Percentiles rank a stretch among this genome's conserved stretches.
These are phyloP conservation scores for Poeciliopsis retropinna DNA, from an alignment of 2,113 vertebrate genomes.

Conservation along the genomic window DNA sequence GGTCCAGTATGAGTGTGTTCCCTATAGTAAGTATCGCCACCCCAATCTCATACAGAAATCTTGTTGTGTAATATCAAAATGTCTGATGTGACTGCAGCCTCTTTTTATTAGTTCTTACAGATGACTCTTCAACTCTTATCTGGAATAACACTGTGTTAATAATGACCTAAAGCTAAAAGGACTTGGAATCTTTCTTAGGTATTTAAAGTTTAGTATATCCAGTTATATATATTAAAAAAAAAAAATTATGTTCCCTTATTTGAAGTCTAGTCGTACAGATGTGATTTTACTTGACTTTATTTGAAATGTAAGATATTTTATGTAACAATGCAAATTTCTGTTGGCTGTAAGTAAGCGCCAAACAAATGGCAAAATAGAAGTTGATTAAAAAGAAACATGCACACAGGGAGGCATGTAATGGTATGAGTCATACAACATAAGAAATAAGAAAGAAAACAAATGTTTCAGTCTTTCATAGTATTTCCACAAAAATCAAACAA, in stretches of 20 bases:
- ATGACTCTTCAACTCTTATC: conserved; percentile 16
- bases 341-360: not conserved
- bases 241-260: not conserved
- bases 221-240: conserved; percentile 4
- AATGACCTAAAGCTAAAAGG: conserved; percentile 1
- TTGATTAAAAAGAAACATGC: not conserved
- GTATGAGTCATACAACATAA: not conserved
- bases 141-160: conserved; percentile 4
- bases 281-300: not conserved
- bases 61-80: conserved; percentile 44
- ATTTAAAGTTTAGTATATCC: conserved; percentile 31
- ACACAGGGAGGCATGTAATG: not conserved
- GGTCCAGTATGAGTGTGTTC: conserved; percentile 99
- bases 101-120: conserved; percentile 26
- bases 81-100: conserved; percentile 36
- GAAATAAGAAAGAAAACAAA: not conserved
- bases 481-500: not conserved
- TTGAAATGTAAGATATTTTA: not conserved
- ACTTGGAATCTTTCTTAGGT: conserved; percentile 18
- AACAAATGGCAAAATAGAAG: not conserved
- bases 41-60: conserved; percentile 59
- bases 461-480: not conserved
- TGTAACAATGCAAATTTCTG: not conserved
- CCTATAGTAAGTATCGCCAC: conserved; percentile 96
- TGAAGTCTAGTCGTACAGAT: conserved; percentile 9